Conservation (phyloP, 2,888 invertebrate genomes). For the Parnassius apollo region DNA sequence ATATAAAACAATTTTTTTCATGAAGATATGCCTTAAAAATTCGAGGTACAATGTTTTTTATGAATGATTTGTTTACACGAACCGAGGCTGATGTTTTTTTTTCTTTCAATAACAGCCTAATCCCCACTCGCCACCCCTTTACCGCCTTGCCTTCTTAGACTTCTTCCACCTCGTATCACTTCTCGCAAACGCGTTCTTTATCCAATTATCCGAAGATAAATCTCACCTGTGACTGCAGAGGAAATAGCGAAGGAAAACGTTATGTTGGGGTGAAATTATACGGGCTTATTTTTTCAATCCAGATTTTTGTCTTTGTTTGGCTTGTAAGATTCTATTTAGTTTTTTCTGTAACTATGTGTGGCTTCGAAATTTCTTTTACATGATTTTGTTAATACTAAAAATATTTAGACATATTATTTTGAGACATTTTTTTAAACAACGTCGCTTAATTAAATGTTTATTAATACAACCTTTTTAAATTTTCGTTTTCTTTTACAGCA, state of each 20-base stretch:
- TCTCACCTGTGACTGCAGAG: constrained; percentile 79
- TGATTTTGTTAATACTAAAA: too few species aligned
- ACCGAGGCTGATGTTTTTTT: constrained; percentile 24
- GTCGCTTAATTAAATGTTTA: too few species aligned
- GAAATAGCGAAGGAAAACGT: constrained; percentile 68
- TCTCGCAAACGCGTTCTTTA: constrained; percentile 77
- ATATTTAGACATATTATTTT: too few species aligned
- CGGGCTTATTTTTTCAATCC: constrained; percentile 56
- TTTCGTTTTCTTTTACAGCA: too few species aligned
- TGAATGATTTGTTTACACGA: constrained; percentile 45
- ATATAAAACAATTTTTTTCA: too few species aligned
- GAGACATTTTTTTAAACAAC: too few species aligned
- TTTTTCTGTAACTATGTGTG: constrained; percentile 7
- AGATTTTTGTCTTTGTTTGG: constrained; percentile 34
- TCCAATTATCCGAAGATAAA: constrained; percentile 81
- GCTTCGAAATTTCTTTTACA: too few species aligned
- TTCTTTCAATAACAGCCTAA: constrained; percentile 53
- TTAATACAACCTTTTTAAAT: too few species aligned
- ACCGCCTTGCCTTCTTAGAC: constrained; percentile 42
- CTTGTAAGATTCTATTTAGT: constrained; percentile 29
- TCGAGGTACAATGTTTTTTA: not conserved
- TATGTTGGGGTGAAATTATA: constrained; percentile 60
- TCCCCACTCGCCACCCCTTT: constrained; percentile 32
- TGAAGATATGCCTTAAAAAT: too few species aligned
- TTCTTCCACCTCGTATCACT: constrained; percentile 72